Base-by-base conservation (phyloP, 2,888 invertebrate genomes). In the Galerucella calmariensis region DNA sequence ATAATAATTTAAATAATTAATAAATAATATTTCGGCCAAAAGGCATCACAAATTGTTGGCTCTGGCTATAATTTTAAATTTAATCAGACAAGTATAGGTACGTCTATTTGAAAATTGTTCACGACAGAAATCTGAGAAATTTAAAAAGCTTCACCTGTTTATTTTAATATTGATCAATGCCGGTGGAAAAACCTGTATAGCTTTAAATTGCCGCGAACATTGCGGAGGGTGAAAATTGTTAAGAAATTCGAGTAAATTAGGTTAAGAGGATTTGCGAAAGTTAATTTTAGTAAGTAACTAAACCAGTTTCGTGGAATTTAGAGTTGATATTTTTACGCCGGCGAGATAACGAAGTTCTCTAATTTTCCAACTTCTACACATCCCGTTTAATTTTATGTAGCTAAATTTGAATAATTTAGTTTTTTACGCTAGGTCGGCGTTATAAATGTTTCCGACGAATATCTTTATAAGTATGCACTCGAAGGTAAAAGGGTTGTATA, bases 221-320 rank as follows among this genome's bases (percentile, higher is more conserved):
- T 73, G 70, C 73, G 53, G 71, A 71, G 72, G 75, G 79, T 76
- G 77, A 80, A 81, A 80, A 81, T 79, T 81, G 82, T 81, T 80
- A 80, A 80, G 81, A 82, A 81, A 79, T 82, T 79, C 79, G 77
- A 78, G 80, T 79, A 82, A 83, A 83, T 83, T 82, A 80, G 80
- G 81, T 80, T 83, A 82, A 81, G 81, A 81, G 81, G 82, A 82
- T 82, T 82, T 81, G 80, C 78, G 77, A 78, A 81, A 82, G 81
- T 79, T 82, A 82, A 82, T 82, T 83, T 80, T 79, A 79, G 80
- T 81, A 83, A 83, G 83, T 83, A 82, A 83, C 81, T 82, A 81
- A 83, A 82, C 82, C 81, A 75, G 81, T 82, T 83, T 77, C 79
- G 76, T 68, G 72, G 75, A 79, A 79, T 79, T 79, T 79, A 79